Base-by-base conservation (phyloP, 2,113 vertebrate genomes). In the Podarcis raffonei region DNA sequence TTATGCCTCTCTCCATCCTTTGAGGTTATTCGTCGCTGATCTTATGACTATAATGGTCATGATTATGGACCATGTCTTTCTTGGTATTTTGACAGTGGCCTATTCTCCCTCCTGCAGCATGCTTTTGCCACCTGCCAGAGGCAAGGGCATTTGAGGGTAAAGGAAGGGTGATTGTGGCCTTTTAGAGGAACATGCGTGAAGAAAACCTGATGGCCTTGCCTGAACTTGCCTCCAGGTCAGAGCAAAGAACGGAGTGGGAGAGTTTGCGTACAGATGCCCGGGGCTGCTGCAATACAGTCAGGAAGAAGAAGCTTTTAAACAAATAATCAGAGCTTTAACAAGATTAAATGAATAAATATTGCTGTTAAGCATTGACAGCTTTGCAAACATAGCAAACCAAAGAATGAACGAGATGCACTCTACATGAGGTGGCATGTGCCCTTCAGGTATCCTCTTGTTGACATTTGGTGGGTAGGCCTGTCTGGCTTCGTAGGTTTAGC, bases 291-390 rank as follows among this genome's bases (percentile, higher is more conserved):
- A 89, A 79, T 7, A 80, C 78, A 76, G 20, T 89, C 69, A 91
- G 77, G 84, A 83, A 93, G 83, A 90, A 92, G 83, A 88, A n/a
- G 3, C 5, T 89, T 94, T 91, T 83, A 71, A 35, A 88, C 5
- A 93, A 92, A 90, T 74, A 94, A 89, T 82, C 57, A 62, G 53
- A 75, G 59, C 59, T 92, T 93, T 94, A 83, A 87, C 8, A 75
- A 87, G 78, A 57, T 42, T 62, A 7, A 90, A 87, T 87, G 65
- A 79, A 85, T 66, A 89, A 92, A 79, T 53, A 76, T 35, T 57
- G 81, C 18, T 0, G 66, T 89, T 92, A 90, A 91, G 75, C 72
- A 80, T 68, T 84, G 48, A 62, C 71, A 30, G 3, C 35, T 90
- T 35, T 91, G 85, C 74, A 93, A 92, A 94, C 71, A 87, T 30